Evolutionary conservation across 1,140 invertebrate species (phyloP).

Genomic region (Ceratoteleas bidentatus): DNA sequence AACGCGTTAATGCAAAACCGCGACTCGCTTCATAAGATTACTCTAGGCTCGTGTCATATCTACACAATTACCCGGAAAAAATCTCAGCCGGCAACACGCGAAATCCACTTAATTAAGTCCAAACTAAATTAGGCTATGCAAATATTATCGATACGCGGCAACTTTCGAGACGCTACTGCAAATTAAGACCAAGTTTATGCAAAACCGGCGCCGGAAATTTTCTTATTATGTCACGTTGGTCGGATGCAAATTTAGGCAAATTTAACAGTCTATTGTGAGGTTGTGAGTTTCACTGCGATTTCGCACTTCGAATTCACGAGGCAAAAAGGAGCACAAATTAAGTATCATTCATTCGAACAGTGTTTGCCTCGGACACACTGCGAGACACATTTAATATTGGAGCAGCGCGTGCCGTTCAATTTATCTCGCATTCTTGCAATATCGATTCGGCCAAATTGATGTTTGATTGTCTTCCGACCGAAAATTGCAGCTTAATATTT

Average conservation of each 20-base stretch:
- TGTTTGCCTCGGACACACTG: conserved; percentile 1
- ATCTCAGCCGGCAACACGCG: too few relatives aligned
- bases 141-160: conserved; percentile 15
- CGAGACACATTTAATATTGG: conserved; percentile 5
- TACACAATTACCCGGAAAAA: too few relatives aligned
- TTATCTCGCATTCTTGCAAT: neutral
- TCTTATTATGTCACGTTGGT: conserved; percentile 1
- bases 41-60: neutral
- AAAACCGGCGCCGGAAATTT: conserved; percentile 13
- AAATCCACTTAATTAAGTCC: conserved; percentile 12
- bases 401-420: too few relatives aligned
- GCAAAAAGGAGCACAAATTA: neutral
- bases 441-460: conserved; percentile 9
- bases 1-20: conserved; percentile 23
- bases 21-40: too few relatives aligned
- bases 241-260: conserved; percentile 7
- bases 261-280: neutral
- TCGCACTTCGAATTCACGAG: neutral
- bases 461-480: conserved; percentile 10
- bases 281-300: too few relatives aligned
- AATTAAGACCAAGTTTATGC: conserved; percentile 19
- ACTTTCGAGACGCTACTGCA: conserved; percentile 12
- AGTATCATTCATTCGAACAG: neutral
- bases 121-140: conserved; percentile 18
- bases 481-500: conserved; percentile 1